phyloP scores from a whole-genome alignment of 1,140 invertebrate species.

The Portunus trituberculatus region DNA sequence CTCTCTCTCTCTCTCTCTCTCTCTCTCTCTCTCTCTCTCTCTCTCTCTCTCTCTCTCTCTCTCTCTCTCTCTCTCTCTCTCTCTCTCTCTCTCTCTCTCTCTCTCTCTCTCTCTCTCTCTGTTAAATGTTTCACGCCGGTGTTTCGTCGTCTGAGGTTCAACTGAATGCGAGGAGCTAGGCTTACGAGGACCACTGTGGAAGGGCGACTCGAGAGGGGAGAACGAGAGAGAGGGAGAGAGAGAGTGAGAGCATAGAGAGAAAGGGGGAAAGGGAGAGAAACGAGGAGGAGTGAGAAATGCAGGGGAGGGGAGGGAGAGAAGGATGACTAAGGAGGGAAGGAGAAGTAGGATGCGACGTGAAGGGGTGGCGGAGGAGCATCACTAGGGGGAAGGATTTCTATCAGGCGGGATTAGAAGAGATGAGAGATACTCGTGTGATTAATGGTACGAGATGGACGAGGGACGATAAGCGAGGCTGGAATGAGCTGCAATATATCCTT shows the following conservation, averaged over 20 bases:
- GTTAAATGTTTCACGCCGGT: background rate
- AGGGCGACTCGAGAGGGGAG: conserved; percentile 18
- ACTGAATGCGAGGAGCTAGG: conserved; percentile 17
- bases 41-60: conserved; percentile 31
- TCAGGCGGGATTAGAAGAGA: conserved; percentile 25
- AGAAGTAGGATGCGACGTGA: conserved; percentile 7
- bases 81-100: conserved; percentile 29
- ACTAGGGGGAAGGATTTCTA: background rate
- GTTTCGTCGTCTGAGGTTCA: background rate
- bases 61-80: conserved; percentile 48
- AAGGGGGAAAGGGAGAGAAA: background rate
- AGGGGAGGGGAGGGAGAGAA: conserved; percentile 8
- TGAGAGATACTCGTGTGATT: background rate
- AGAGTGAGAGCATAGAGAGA: conserved; percentile 23
- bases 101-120: background rate
- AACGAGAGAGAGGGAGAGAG: background rate
- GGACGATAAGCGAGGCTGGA: conserved; percentile 18
- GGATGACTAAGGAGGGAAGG: conserved; percentile 7
- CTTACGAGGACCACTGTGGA: background rate
- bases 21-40: conserved; percentile 38
- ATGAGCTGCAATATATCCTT: conserved; percentile 22
- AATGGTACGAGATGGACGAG: conserved; percentile 23
- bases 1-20: conserved; percentile 33
- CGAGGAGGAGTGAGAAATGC: background rate
- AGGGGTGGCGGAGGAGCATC: background rate